Evolutionary conservation across 2,113 vertebrate genomes (phyloP).

Genomic region (Gambusia holbrooki): DNA sequence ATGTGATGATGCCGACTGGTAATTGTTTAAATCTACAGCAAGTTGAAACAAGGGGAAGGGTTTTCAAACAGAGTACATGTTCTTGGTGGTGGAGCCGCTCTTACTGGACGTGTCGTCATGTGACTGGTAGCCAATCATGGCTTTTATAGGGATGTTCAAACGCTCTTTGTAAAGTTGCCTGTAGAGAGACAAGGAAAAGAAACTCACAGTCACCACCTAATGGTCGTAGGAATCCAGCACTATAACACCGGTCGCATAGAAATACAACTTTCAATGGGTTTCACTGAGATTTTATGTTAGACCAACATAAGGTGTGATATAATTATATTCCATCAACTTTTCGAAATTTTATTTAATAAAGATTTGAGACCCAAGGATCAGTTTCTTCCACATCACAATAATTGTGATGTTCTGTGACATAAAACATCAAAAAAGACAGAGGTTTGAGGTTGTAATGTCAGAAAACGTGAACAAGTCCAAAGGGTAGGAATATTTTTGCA

Average conservation of each 20-base stretch:
- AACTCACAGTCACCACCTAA: conserved; percentile 42
- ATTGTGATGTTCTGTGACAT: not conserved
- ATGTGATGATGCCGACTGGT: conserved; percentile 75
- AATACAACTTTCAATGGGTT: not conserved
- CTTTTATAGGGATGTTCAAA: conserved; percentile 79
- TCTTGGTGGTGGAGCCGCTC: conserved; percentile 87
- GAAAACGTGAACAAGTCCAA: not conserved
- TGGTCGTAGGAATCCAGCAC: conserved; percentile 12
- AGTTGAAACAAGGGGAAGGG: conserved; percentile 56
- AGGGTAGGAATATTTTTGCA: not conserved
- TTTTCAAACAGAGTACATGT: conserved; percentile 84
- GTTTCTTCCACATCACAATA: not conserved
- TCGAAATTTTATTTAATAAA: too few relatives aligned
- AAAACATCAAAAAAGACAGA: not conserved
- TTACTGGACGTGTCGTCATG: conserved; percentile 88
- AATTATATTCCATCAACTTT: too few relatives aligned
- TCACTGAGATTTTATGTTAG: not conserved
- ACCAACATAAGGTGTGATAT: not conserved
- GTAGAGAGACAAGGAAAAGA: conserved; percentile 16
- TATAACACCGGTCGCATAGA: not conserved
- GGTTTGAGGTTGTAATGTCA: not conserved
- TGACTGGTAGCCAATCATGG: conserved; percentile 84
- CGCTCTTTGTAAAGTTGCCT: conserved; percentile 85
- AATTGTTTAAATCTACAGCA: conserved; percentile 82
- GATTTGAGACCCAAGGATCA: too few relatives aligned